phyloP scores from a whole-genome alignment of 2,888 invertebrate genomes.

The Heteropelma amictum region DNA sequence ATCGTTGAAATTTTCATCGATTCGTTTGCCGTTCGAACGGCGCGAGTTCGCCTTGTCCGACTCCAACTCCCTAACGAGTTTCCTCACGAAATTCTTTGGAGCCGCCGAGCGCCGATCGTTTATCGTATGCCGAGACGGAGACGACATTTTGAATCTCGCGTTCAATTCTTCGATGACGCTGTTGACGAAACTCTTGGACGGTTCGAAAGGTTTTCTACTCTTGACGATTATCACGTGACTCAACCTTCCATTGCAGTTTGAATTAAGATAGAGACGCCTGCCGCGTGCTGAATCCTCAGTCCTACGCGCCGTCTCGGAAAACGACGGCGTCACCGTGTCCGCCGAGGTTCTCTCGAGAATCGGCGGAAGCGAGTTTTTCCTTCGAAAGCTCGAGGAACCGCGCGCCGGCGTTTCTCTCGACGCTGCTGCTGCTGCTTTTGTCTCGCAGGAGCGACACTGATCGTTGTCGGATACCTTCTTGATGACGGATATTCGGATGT shows the following conservation, averaged over 20 bases:
- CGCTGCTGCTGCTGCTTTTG: neutral
- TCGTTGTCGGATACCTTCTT: too few relatives aligned
- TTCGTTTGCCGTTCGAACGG: too few relatives aligned
- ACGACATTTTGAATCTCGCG: slow-evolving; percentile 41
- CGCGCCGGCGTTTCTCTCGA: neutral
- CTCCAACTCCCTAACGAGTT: slow-evolving; percentile 62
- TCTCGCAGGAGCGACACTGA: slow-evolving; percentile 28
- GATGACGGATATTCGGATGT: too few relatives aligned
- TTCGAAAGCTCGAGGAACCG: slow-evolving; percentile 3
- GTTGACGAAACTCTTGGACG: slow-evolving; percentile 54
- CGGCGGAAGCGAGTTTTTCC: slow-evolving; percentile 9
- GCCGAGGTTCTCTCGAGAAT: slow-evolving; percentile 9
- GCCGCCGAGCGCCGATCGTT: too few relatives aligned
- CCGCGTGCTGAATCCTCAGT: too few relatives aligned
- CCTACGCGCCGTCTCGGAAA: neutral
- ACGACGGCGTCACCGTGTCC: neutral
- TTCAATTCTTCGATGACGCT: slow-evolving; percentile 63
- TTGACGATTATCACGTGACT: slow-evolving; percentile 59
- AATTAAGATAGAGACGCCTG: too few relatives aligned
- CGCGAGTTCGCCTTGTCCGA: too few relatives aligned
- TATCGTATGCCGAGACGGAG: neutral
- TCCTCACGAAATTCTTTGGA: slow-evolving; percentile 60
- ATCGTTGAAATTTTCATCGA: slow-evolving; percentile 20
- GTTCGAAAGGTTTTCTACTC: neutral
- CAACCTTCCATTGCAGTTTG: too few relatives aligned